Base-by-base conservation (phyloP, 2,113 vertebrate genomes). In the Trichomycterus rosablanca region DNA sequence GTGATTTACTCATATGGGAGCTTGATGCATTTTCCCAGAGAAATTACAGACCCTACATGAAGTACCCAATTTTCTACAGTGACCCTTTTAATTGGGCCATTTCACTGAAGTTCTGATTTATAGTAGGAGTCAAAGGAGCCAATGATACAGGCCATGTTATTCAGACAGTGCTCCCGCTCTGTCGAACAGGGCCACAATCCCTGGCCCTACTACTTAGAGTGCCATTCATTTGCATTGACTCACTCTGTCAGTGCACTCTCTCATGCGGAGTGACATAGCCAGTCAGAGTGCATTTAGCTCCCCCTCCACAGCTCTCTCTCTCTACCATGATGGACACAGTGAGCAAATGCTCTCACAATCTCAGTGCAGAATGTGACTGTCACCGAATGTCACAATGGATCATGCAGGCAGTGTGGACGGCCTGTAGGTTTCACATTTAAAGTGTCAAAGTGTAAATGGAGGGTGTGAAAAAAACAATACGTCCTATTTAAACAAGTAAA, bases 41-140 rank as follows among this genome's bases (percentile, higher is more conserved):
- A 73, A 83, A 82, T 75, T 59, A 78, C 71, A 74, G 51, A 74
- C 74, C 80, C 49, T 19, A 35, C 69, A 64, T 72, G 70, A 80
- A 78, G 76, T 62, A 37, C 60, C 55, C 63, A 53, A 63, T 80
- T 84, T 80, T 40, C 76, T 50, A 50, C 64, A 22, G 6, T 46
- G 61, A 49, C 63, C 64, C 77, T 80, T 84, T 75, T 84, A 86
- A 87, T 85, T 79, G 83, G 67, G 37, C 56, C 51, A 76, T 73
- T 82, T 70, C 67, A 66, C 73, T 77, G 78, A 81, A 66, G 65
- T 73, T 62, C 52, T 78, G 58, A 80, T 83, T 82, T 81, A 81
- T 66, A 61, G 68, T 43, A 9, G 18, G 48, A 72, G 64, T 67
- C 48, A 22, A 3, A n/a, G 20, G 32, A 22, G 52, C 54, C 26